Base-by-base conservation (phyloP, 2,888 invertebrate genomes). In the Macrophya annulata region DNA sequence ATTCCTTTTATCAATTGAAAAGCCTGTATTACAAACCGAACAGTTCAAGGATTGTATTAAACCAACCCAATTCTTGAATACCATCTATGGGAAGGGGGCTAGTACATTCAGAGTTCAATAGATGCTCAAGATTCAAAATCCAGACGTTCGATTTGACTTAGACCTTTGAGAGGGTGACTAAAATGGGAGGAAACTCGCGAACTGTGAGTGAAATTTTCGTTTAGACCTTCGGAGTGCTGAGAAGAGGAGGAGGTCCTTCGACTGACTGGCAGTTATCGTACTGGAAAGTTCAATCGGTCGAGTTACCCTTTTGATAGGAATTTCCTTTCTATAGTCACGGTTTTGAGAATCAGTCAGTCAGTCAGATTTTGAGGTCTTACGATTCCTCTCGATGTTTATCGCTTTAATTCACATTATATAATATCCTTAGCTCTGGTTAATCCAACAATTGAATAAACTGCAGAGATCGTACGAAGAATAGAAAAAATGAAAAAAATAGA, bases 291-390 rank as follows among this genome's bases (percentile, higher is more conserved):
- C 37, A 68, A 68, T 68, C 68, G 37, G 25, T 68, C 68, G 31
- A 37, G 68, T 68, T 37, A 68, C 68, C 68, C 68, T 68, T 68
- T 68, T 68, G 68, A 68, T 68, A 68, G 68, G 68, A 31, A 15
- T 68, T 68, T 68, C 68, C 68, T 31, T 17, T 31, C 31, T 37
- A 37, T 12, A 68, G 68, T 68, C 68, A 37, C 31, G 68, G 68
- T 68, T 31, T 37, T 31, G 15, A 37, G 12, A 68, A 62, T 62
- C 62, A 62, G 62, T 12, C 62, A 62, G 25, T 31, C 25, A 48
- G 48, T 48, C 48, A 9, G 25, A 25, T 62, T 25, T 62, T 9
- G 10, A 62, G 21, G 25, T 25, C 17, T 25, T 21, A 21, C 10
- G 62, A 31, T 31, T 12, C 21, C 12, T 21, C 21, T 68, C 68